Percentiles rank a stretch among this genome's conserved stretches.
Evolutionary conservation across 2,797 vertebrate genomes (phyloP).

Genomic region (Cottoperca gobio): DNA sequence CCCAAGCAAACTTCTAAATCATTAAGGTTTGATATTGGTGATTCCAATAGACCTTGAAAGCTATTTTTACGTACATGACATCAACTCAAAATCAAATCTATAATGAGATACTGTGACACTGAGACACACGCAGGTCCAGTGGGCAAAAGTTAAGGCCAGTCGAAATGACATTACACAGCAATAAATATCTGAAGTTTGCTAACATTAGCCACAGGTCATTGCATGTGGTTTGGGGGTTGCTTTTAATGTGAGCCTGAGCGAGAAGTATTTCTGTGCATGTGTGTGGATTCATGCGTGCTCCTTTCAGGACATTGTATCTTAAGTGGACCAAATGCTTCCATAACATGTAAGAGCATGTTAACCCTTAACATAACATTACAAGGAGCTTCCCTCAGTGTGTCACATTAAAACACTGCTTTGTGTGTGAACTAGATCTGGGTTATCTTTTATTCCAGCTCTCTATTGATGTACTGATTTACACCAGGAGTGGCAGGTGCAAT

Average conservation of each 20-base stretch:
- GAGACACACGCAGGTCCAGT: no score
- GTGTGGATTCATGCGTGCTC: conserved; percentile 20
- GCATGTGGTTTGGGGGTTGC: background rate
- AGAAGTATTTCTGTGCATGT: background rate
- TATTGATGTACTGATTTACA: conserved; percentile 33
- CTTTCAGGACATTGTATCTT: conserved; percentile 1
- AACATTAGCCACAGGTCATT: background rate
- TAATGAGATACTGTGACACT: no score
- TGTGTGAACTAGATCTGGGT: conserved; percentile 2
- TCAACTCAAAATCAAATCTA: no score
- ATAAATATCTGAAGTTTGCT: background rate
- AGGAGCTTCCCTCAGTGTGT: background rate
- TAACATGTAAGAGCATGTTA: conserved; percentile 21
- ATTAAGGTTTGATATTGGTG: no score
- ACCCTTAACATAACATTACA: conserved; percentile 29
- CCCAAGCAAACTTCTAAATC: no score
- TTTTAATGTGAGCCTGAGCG: background rate
- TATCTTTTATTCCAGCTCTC: conserved; percentile 4
- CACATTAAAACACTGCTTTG: conserved; percentile 9
- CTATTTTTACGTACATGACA: no score
- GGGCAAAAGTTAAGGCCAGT: no score
- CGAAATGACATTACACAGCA: no score
- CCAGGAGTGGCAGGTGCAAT: conserved; percentile 22
- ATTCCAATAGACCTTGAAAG: no score
- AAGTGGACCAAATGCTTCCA: conserved; percentile 15